These are phyloP conservation scores for Drosophila maculinotata DNA, from an alignment of 2,888 invertebrate species.

Conservation along the genomic window DNA sequence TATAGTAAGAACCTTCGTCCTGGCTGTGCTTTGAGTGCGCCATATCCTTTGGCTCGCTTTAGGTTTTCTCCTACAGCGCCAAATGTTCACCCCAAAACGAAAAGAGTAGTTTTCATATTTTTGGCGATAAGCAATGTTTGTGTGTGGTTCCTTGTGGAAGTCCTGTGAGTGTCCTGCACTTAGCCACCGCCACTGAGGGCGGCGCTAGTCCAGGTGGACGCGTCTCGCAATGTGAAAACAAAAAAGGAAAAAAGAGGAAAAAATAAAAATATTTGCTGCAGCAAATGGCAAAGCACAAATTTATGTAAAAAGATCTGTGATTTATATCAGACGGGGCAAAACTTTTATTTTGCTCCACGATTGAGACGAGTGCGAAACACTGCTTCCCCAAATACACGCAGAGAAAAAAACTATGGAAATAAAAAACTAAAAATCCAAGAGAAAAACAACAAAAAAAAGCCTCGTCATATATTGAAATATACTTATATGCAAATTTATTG, in stretches of 20 bases:
- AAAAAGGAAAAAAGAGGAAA: conserved; percentile 21
- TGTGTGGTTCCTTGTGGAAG: conserved; percentile 27
- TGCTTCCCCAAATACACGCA: conserved; percentile 19
- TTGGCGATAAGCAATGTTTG: conserved; percentile 61
- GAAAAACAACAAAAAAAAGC: too few relatives aligned
- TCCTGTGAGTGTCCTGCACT: conserved; percentile 60
- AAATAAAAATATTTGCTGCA: conserved; percentile 53
- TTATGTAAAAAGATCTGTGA: conserved; percentile 85
- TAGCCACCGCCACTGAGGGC: conserved; percentile 48
- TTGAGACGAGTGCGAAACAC: conserved; percentile 39
- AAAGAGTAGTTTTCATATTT: conserved; percentile 80
- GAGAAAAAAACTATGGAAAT: conserved; percentile 8
- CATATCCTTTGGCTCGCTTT: conserved; percentile 54
- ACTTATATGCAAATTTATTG: neutral
- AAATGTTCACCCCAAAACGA: conserved; percentile 35
- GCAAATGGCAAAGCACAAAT: conserved; percentile 83
- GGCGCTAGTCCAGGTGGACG: conserved; percentile 58
- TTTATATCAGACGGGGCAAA: conserved; percentile 79
- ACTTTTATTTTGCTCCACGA: conserved; percentile 77
- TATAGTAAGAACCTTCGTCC: conserved; percentile 27
- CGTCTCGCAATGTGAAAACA: conserved; percentile 25
- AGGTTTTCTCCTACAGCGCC: conserved; percentile 26
- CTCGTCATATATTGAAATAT: too few relatives aligned
- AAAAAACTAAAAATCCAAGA: too few relatives aligned
- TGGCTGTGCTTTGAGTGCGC: conserved; percentile 63